phyloP scores from a whole-genome alignment of 2,888 invertebrate species.

The Synergus laeviventris region DNA sequence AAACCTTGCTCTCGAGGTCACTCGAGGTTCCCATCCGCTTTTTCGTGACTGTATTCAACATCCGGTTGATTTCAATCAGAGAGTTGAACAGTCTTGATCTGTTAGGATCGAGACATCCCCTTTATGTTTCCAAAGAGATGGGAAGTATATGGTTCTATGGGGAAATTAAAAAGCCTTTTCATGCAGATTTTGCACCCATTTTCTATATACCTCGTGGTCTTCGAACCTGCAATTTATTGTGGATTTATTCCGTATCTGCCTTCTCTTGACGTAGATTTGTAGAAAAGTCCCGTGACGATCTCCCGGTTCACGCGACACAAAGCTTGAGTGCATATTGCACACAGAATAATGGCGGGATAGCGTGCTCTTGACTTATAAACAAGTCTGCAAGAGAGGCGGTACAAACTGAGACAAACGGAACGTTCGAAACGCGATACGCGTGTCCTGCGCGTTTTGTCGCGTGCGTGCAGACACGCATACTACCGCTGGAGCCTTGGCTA shows the following conservation, averaged over 20 bases:
- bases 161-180: neutral
- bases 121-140: neutral
- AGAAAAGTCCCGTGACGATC: conserved; percentile 20
- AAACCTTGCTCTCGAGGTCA: conserved; percentile 14
- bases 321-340: conserved; percentile 25
- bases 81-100: neutral
- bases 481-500: neutral
- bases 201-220: neutral
- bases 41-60: conserved; percentile 28
- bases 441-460: conserved; percentile 34
- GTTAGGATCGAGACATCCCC: neutral
- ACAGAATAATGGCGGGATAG: conserved; percentile 12
- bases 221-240: neutral
- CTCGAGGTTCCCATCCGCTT: conserved; percentile 14
- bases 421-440: conserved; percentile 28
- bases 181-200: neutral
- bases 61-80: conserved; percentile 13
- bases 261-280: neutral
- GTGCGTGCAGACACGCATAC: conserved; percentile 23
- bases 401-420: neutral
- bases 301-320: conserved; percentile 2
- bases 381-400: conserved; percentile 22
- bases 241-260: neutral
- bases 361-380: conserved; percentile 36
- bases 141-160: neutral